Base-by-base conservation (phyloP, 2,113 vertebrate species). In the Sinocyclocheilus grahami region DNA sequence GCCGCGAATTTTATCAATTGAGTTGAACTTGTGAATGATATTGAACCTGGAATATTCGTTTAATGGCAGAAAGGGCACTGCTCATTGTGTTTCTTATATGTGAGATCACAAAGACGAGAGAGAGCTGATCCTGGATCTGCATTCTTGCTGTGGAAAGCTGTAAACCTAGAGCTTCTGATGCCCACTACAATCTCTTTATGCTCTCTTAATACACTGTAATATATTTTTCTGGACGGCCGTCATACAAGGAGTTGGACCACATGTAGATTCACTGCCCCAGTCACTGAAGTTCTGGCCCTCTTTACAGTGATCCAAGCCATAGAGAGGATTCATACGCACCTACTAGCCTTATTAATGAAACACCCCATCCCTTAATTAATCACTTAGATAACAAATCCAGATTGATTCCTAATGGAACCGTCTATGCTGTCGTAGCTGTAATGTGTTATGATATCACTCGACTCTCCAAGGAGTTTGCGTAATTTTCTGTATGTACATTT, bases 321-420 rank as follows among this genome's bases (percentile, higher is more conserved):
- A 85, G 77, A 85, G 78, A 87, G 90, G 87, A 85, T 51, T 85
- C 71, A 42, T 83, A 67, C 75, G 77, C 62, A 74, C 88, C 86
- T 86, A 37, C 58, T 80, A 85, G 86, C 72, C 88, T 87, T 89
- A 85, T 79, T 24, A 51, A 84, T 55, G 2, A 62, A 86, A 75
- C 85, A 62, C 72, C 67, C 48, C 69, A 69, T 48, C 55, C 79
- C 69, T 51, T 65, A 76, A 76, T 62, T 65, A 76, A 76, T 62
- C 85, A 24, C 13, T 78, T 33, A 78, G 37, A 85, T 63, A 60
- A 71, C 62, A 33, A 87, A 89, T 85, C 18, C 72, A 84, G 69
- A 76, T 87, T 42, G 72, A 87, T 89, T 87, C 88, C 83, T 48
- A 78, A 63, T 78, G 86, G 77, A 87, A 87, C 78, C 79, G 51